Evolutionary conservation across 2,797 vertebrate genomes (phyloP).

Genomic region (Labeo calbasu): DNA sequence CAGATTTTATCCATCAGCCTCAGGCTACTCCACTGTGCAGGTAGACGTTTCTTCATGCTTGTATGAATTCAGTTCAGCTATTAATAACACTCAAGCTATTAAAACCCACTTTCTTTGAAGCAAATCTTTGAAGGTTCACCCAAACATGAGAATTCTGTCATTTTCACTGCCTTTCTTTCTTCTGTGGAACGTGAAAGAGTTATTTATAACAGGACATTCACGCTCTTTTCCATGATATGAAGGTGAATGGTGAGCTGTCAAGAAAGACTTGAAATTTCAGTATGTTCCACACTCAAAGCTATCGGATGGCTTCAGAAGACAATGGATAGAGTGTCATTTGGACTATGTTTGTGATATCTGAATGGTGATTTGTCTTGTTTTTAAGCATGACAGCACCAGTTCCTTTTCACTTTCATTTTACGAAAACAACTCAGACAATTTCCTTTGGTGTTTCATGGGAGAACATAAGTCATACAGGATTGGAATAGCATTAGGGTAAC

Average conservation of each 20-base stretch:
- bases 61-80: conserved; percentile 49
- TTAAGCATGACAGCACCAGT: neutral
- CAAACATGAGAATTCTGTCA: neutral
- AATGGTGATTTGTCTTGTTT: neutral
- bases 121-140: conserved; percentile 19
- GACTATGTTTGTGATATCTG: neutral
- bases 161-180: neutral
- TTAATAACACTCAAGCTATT: conserved; percentile 39
- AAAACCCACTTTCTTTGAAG: conserved; percentile 22
- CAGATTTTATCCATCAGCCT: conserved; percentile 47
- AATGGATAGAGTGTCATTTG: neutral
- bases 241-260: conserved; percentile 7
- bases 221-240: neutral
- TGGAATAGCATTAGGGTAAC: neutral
- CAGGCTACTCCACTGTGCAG: conserved; percentile 41
- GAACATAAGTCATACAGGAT: neutral
- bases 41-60: conserved; percentile 40
- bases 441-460: neutral
- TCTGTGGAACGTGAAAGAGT: neutral
- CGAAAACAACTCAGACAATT: neutral
- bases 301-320: neutral
- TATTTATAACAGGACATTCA: neutral
- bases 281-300: neutral
- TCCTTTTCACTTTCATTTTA: neutral
- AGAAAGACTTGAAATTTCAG: neutral